Base-by-base conservation (phyloP, 2,888 invertebrate genomes). In the Dynastes tityus region DNA sequence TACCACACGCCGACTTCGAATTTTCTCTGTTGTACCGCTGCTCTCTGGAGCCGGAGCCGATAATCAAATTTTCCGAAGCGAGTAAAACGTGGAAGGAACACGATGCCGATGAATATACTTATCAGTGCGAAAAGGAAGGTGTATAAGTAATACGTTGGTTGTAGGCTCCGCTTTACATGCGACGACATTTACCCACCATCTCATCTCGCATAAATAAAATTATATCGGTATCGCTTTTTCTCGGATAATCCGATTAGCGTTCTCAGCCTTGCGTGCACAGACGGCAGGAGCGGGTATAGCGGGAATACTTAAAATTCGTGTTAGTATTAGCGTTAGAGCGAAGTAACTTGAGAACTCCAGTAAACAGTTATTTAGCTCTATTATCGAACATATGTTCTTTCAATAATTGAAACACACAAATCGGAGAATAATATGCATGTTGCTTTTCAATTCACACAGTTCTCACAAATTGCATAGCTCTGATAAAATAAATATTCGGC, bases 1-100 rank as follows among this genome's bases (percentile, higher is more conserved):
- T 68, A 51, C 29, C 29, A n/a, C n/a, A 29, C 8, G 6, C 11
- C 51, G 68, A 51, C 27, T 49, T 51, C 51, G 51, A 49, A 68
- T 68, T 68, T 68, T 68, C 68, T 9, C 32, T 9, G 29, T 68
- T 51, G 49, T 51, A 37, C 40, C 22, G 45, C 49, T 68, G 65
- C 49, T 68, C 29, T 51, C 49, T 5, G 29, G 2, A 29, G 13
- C 63, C 29, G 29, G 13, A 68, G 65, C 22, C 16, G 40, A 68
- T 68, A 68, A 68, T 68, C 68, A 51, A 68, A 68, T 68, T 68
- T 68, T 68, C 51, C 51, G 49, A 67, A 63, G 67, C 49, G 45
- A 49, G 49, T 67, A 67, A 67, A 67, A 67, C 49, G 51, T 68
- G 68, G 49, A 29, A 51, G 32, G 51, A 68, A 68, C 68, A 68